These are phyloP conservation scores for Pocillopora meandrina DNA, from an alignment of 92 coral and sea anemone species.

Conservation along the genomic window DNA sequence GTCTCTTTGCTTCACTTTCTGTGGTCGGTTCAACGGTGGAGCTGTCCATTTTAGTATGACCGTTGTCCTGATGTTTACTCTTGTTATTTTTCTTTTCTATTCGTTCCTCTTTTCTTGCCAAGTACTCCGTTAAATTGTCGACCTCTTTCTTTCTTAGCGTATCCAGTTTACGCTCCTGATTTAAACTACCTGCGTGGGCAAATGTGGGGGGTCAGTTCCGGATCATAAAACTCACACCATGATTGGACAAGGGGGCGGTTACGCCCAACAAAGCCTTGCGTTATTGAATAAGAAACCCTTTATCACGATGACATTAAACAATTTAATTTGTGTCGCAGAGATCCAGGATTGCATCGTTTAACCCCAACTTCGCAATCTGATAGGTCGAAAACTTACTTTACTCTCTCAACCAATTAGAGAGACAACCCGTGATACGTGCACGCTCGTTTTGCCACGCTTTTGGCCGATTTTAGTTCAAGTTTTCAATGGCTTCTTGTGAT, in stretches of 20 bases:
- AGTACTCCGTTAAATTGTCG: conserved; percentile 78
- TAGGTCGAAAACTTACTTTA: too few relatives aligned
- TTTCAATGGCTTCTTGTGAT: too few relatives aligned
- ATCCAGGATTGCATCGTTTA: too few relatives aligned
- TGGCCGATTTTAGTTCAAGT: too few relatives aligned
- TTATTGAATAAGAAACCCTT: too few relatives aligned
- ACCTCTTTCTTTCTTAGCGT: conserved; percentile 80
- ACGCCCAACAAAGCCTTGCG: neutral
- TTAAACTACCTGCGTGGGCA: conserved; percentile 58
- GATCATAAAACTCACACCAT: neutral
- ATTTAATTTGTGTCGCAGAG: too few relatives aligned
- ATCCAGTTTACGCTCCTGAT: conserved; percentile 66
- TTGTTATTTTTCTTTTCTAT: conserved; percentile 68
- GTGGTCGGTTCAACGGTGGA: neutral
- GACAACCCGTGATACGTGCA: too few relatives aligned
- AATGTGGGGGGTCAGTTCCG: neutral
- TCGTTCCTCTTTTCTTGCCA: conserved; percentile 83
- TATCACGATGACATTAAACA: too few relatives aligned
- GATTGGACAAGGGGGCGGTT: neutral
- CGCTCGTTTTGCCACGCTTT: too few relatives aligned
- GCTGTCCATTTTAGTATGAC: neutral
- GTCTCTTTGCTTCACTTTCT: conserved; percentile 32
- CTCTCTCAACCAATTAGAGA: too few relatives aligned
- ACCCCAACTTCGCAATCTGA: too few relatives aligned
- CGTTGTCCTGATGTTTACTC: neutral